Conservation (phyloP, 2,797 vertebrate species). For the Onychomys arenicola region DNA sequence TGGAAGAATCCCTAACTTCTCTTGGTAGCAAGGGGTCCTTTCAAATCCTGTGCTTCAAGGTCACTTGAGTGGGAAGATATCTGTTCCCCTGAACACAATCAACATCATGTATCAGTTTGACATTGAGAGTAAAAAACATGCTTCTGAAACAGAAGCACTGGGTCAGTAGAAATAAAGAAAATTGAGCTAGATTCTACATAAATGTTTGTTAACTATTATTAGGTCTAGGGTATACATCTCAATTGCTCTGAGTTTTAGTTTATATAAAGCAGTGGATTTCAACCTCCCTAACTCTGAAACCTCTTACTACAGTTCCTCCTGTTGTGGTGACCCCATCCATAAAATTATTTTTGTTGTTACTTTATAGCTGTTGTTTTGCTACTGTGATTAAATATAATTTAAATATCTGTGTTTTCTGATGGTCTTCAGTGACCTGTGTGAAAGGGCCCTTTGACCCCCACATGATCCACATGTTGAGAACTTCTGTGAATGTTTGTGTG, state of each 20-base stretch:
- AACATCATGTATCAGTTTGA: slow-evolving; percentile 25
- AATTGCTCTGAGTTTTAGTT: not conserved
- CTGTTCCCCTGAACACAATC: slow-evolving; percentile 23
- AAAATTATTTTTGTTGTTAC: not conserved
- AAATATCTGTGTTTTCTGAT: not conserved
- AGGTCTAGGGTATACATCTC: not conserved
- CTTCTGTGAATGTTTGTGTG: too few species aligned
- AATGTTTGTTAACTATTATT: not conserved
- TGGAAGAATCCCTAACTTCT: slow-evolving; percentile 5
- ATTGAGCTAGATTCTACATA: not conserved
- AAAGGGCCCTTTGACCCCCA: too few species aligned
- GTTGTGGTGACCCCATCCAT: not conserved
- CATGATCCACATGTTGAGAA: too few species aligned
- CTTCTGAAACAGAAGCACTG: not conserved
- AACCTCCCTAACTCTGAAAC: not conserved
- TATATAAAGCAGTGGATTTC: not conserved
- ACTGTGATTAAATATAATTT: not conserved
- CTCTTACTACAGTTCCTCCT: not conserved
- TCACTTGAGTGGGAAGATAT: slow-evolving; percentile 22
- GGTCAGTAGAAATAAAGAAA: not conserved
- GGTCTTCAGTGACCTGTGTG: not conserved
- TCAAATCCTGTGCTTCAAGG: slow-evolving; percentile 31
- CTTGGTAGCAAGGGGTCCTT: slow-evolving; percentile 32
- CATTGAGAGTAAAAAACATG: not conserved
- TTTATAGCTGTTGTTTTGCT: not conserved